Base-by-base conservation (phyloP, 1,140 invertebrate species). In the Solenopsis invicta region DNA sequence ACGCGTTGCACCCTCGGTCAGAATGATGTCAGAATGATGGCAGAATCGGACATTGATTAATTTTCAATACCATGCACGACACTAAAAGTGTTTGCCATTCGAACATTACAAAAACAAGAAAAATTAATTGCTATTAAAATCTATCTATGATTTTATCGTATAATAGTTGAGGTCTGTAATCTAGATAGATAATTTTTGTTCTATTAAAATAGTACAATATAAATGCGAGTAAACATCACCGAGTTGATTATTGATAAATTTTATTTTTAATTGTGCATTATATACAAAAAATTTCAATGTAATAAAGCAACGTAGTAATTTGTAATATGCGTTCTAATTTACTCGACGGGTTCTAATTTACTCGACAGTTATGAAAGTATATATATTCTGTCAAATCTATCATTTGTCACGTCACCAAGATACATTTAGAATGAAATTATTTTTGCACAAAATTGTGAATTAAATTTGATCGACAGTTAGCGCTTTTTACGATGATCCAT, bases 21-120 rank as follows among this genome's bases (percentile, higher is more conserved):
- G 80, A 29, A 29, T 41, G 59, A 91, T 88, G 85, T 89, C 85
- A 78, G 80, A 29, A 29, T 41, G 59, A 91, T 88, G 80, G 84
- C 89, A 91, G 89, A 90, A 92, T 92, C 87, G 78, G 87, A 88
- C 92, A 93, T 92, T 90, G 87, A 92, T 93, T 93, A 92, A 93
- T 92, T 92, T 88, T 90, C 86, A 75, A 74, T 85, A 75, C 18
- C 67, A 41, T 37, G 6, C 29, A 13, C 1, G 13, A 48, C 4
- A 29, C 13, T 80, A 64, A 69, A 54, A 69, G n/a, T 69, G n/a
- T 52, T 67, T 62, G 21, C 41, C 62, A 16, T 24, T 13, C 4
- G 13, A 56, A 34, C 71, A 45, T 69, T 13, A 81, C 24, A 16
- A 54, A 24, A 16, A 16, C 0, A 29, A 4, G 5, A 10, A 52